phyloP scores from a whole-genome alignment of 2,888 invertebrate genomes.

The Chrysolina oricalcia region DNA sequence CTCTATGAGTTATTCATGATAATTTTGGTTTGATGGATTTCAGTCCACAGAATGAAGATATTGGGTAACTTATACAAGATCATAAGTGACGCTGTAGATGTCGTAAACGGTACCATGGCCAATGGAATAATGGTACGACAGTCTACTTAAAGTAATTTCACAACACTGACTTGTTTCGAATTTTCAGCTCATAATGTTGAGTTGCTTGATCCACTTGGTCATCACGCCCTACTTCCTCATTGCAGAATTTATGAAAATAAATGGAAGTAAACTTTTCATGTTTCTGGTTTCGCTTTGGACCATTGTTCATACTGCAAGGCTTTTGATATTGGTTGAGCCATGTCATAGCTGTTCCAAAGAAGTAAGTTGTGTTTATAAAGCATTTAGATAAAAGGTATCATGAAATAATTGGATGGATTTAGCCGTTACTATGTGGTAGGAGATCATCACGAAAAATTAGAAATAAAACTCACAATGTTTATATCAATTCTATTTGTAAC shows the following conservation, averaged over 20 bases:
- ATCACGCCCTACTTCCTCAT: slow-evolving; percentile 42
- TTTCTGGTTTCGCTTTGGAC: slow-evolving; percentile 35
- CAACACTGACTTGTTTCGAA: neutral
- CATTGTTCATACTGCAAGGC: slow-evolving; percentile 30
- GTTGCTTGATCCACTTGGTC: slow-evolving; percentile 40
- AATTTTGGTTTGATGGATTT: slow-evolving; percentile 2
- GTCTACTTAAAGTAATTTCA: neutral
- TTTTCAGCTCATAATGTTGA: slow-evolving; percentile 39
- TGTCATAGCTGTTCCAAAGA: slow-evolving; percentile 39
- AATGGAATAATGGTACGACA: slow-evolving; percentile 37
- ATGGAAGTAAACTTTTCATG: slow-evolving; percentile 18
- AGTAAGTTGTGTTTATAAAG: slow-evolving; percentile 12
- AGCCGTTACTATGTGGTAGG: no score
- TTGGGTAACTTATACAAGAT: slow-evolving; percentile 33
- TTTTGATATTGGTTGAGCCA: slow-evolving; percentile 41
- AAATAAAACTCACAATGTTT: no score
- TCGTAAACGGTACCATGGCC: slow-evolving; percentile 31
- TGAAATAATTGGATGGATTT: no score
- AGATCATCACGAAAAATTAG: no score
- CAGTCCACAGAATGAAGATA: slow-evolving; percentile 31
- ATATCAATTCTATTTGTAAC: no score
- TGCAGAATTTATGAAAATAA: slow-evolving; percentile 33
- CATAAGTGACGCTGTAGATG: slow-evolving; percentile 25
- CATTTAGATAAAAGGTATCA: no score
- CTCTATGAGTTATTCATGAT: neutral